Evolutionary conservation across 2,113 vertebrate species (phyloP).

Genomic region (Lampris megalopsis): DNA sequence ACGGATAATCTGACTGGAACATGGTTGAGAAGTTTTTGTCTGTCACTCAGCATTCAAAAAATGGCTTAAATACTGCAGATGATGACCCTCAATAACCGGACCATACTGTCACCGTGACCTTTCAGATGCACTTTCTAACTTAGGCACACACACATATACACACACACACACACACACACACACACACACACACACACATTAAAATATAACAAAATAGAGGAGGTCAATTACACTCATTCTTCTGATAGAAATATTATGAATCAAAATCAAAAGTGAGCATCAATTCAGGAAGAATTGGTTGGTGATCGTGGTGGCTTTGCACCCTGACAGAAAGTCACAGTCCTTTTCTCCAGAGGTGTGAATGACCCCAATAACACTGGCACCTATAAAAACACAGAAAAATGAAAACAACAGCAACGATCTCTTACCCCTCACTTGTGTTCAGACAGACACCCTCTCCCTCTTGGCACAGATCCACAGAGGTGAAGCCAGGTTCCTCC

Average conservation of each 20-base stretch:
- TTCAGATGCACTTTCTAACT: not conserved
- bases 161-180: not conserved
- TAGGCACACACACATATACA: not conserved
- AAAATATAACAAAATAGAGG: not conserved
- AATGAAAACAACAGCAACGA: not conserved
- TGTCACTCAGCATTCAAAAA: too few relatives aligned
- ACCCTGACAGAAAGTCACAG: not conserved
- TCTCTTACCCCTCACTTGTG: constrained; percentile 72
- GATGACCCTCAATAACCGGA: not conserved
- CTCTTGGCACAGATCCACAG: constrained; percentile 67
- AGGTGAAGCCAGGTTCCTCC: constrained; percentile 57
- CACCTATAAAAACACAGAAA: not conserved
- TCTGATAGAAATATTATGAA: not conserved
- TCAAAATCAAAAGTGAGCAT: not conserved
- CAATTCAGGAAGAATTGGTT: not conserved
- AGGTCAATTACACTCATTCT: not conserved
- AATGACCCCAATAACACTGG: constrained; percentile 1
- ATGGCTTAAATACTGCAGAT: not conserved
- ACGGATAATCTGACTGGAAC: too few relatives aligned
- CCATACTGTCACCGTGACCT: not conserved
- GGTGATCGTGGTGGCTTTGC: too few relatives aligned
- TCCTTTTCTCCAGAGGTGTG: not conserved
- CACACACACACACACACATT: not conserved
- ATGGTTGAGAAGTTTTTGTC: too few relatives aligned
- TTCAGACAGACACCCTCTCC: constrained; percentile 60